Base-by-base conservation (phyloP, 2,888 invertebrate genomes). In the Osedax frankpressi region DNA sequence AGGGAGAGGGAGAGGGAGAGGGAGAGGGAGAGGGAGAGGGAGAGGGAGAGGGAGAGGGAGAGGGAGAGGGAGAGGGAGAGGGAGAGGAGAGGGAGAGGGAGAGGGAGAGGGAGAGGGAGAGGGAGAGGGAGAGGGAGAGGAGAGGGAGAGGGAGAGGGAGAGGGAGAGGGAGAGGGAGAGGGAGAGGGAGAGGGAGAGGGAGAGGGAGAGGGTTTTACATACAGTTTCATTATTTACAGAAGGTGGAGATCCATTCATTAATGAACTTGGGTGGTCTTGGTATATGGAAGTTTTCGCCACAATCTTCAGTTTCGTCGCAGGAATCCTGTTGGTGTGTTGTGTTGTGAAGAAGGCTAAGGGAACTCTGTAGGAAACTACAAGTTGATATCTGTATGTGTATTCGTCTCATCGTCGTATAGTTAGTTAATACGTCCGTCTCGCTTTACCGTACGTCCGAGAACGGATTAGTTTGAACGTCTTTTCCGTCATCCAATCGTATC, bases 241-340 rank as follows among this genome's bases (percentile, higher is more conserved):
- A 0, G 76, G 77, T 0, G 77, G 70, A 1, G 77, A 78, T 26
- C 78, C 78, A 0, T 77, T 77, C 73, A 72, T 70, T 72, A 78
- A 78, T 71, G 74, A 75, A 29, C 77, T 78, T 6, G 69, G 76
- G 25, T 77, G 73, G 65, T 78, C 78, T 2, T 78, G 78, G 78
- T 76, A 76, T 59, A 76, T 78, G 65, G 78, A 78, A 71, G 75
- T 78, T 3, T 77, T 77, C 3, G 75, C 78, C 29, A 76, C 76
- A 44, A 73, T 77, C 26, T 72, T 78, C 19, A 71, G 77, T 60
- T 76, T 78, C 73, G 65, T 78, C 44, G 59, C 78, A 11, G 78
- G 78, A 0, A 75, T 75, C 24, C 75, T 78, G 63, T 74, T 78
- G 30, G 78, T 77, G 69, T 76, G 77, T 75, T 67, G 77, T 11